Percentiles rank a stretch among this genome's conserved stretches.
Evolutionary conservation across 2,888 invertebrate genomes (phyloP).

Genomic region (Criorhina ranunculi): DNA sequence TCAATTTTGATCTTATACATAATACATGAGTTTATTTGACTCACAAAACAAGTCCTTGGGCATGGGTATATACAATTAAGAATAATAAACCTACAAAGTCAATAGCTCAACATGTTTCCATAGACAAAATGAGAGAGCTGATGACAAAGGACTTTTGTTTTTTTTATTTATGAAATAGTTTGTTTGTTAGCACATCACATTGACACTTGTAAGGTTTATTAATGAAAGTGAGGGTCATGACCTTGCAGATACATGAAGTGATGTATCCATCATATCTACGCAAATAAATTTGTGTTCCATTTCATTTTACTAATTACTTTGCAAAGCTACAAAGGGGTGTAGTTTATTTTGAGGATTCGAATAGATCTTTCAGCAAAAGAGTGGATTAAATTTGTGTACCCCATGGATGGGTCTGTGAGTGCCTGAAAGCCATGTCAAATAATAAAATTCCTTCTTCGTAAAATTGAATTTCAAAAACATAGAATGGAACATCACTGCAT

Average conservation of each 20-base stretch:
- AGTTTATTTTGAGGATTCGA: no score
- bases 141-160: neutral
- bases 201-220: neutral
- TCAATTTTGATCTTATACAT: constrained; percentile 37
- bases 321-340: no score
- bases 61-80: neutral
- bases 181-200: neutral
- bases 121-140: neutral
- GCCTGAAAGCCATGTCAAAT: constrained; percentile 1
- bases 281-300: neutral
- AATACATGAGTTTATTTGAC: constrained; percentile 41
- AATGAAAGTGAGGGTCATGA: neutral
- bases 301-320: no score
- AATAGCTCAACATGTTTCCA: constrained; percentile 4
- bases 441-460: neutral
- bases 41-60: constrained; percentile 5
- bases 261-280: neutral
- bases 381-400: neutral
- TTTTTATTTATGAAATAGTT: neutral
- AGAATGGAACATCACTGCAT: neutral
- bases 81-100: constrained; percentile 29
- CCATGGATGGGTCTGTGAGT: neutral
- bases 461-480: constrained; percentile 8
- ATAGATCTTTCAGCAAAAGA: no score
- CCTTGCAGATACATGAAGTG: neutral